Percentiles rank a stretch among this genome's conserved stretches.
Conservation (phyloP, 2,113 vertebrate species). For the Atherinomorus stipes region DNA sequence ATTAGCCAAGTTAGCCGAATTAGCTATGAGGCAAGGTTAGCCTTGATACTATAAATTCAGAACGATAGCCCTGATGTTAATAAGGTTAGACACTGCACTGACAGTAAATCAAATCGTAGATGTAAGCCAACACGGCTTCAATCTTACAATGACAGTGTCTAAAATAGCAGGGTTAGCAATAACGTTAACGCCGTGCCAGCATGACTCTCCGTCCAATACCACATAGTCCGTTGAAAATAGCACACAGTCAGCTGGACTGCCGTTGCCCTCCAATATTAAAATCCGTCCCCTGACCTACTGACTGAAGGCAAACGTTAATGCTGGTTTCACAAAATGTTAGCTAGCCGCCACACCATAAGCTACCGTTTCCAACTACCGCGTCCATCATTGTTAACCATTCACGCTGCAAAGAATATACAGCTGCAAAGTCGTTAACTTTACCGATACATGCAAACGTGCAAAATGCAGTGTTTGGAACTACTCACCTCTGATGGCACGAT, state of each 20-base stretch:
- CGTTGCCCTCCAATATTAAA: slow-evolving; percentile 20
- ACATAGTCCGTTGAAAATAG: slow-evolving; percentile 31
- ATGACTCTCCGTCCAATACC: slow-evolving; percentile 60
- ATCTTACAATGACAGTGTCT: slow-evolving; percentile 68
- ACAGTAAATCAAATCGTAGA: slow-evolving; percentile 7
- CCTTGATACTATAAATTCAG: slow-evolving; percentile 17
- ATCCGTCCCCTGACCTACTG: slow-evolving; percentile 62
- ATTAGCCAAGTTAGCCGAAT: slow-evolving; percentile 71
- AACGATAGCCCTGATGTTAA: neutral
- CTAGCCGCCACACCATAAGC: slow-evolving; percentile 70
- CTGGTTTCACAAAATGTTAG: slow-evolving; percentile 62
- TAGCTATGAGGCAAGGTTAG: slow-evolving; percentile 57
- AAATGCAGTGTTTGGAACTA: neutral
- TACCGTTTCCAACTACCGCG: slow-evolving; percentile 65
- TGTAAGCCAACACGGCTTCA: slow-evolving; percentile 32
- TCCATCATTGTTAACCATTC: slow-evolving; percentile 73
- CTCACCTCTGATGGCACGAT: slow-evolving; percentile 87
- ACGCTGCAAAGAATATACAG: slow-evolving; percentile 45
- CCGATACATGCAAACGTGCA: neutral
- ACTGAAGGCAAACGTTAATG: slow-evolving; percentile 52
- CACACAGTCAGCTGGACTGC: slow-evolving; percentile 25
- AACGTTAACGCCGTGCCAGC: slow-evolving; percentile 61
- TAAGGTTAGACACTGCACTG: neutral
- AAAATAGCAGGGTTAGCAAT: slow-evolving; percentile 69
- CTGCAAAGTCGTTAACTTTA: neutral